These are phyloP conservation scores for Galbula dea DNA, from an alignment of 2,113 vertebrate genomes.

Conservation along the genomic window DNA sequence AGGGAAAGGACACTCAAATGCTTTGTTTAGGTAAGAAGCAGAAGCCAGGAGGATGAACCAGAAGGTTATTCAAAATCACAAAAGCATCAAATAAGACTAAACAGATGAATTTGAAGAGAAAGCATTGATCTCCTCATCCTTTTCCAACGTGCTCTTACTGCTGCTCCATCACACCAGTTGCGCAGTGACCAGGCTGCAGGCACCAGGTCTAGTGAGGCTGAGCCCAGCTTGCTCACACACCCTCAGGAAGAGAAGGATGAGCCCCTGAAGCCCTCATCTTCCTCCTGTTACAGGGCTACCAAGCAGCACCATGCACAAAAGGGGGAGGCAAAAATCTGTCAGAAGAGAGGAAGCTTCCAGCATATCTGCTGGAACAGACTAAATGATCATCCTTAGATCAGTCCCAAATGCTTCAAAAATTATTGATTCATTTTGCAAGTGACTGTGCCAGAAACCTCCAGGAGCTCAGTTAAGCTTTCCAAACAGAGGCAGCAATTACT, in stretches of 20 bases:
- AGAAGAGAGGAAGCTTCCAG: not conserved
- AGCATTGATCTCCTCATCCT: not conserved
- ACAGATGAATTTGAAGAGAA: not conserved
- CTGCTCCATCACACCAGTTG: not conserved
- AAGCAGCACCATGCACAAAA: not conserved
- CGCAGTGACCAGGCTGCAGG: not conserved
- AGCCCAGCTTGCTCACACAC: not conserved
- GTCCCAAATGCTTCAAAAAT: not conserved
- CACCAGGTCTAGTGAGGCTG: rapidly evolving
- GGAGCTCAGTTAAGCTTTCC: not conserved
- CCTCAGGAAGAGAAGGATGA: not conserved
- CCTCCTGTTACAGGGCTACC: not conserved
- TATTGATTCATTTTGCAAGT: not conserved
- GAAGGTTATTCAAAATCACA: not conserved
- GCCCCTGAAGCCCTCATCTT: not conserved
- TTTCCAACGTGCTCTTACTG: rapidly evolving
- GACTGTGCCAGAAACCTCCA: not conserved
- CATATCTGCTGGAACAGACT: not conserved
- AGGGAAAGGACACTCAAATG: not conserved
- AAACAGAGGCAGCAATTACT: not conserved
- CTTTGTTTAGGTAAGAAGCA: not conserved
- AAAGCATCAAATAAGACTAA: not conserved
- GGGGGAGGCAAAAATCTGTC: not conserved
- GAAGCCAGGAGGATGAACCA: not conserved
- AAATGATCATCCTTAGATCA: not conserved